Conservation (phyloP, 2,888 invertebrate species). For the Heliconius hortense region DNA sequence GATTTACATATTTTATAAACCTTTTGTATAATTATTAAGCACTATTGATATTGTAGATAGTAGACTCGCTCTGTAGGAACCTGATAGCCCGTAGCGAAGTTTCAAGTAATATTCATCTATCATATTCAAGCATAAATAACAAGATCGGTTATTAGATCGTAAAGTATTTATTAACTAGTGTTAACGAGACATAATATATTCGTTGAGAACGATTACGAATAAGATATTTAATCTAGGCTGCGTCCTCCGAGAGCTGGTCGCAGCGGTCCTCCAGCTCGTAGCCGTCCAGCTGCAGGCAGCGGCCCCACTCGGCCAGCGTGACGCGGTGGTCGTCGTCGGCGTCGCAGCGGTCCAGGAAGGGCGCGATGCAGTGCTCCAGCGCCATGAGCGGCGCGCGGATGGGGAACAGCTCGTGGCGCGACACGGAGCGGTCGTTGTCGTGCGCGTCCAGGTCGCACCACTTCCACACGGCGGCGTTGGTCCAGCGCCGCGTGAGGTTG, state of each 20-base stretch:
- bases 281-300: conserved; percentile 91
- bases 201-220: not conserved
- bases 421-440: conserved; percentile 92
- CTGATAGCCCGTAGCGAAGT: not conserved
- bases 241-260: conserved; percentile 85
- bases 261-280: conserved; percentile 90
- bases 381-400: conserved; percentile 97
- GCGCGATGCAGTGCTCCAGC: conserved; percentile 98
- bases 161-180: conserved; percentile 2
- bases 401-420: conserved; percentile 97
- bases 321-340: conserved; percentile 93
- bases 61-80: no score
- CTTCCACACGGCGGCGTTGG: conserved; percentile 98
- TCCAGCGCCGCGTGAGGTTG: conserved; percentile 91
- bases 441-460: conserved; percentile 98
- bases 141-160: not conserved
- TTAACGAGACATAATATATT: not conserved
- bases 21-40: not conserved
- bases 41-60: no score
- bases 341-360: conserved; percentile 96
- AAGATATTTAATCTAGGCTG: conserved; percentile 33
- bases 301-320: conserved; percentile 96
- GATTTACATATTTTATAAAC: not conserved
- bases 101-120: not conserved
- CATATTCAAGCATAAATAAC: not conserved